phyloP scores from a whole-genome alignment of 2,888 invertebrate genomes.

The Lasioglossum villosulum region DNA sequence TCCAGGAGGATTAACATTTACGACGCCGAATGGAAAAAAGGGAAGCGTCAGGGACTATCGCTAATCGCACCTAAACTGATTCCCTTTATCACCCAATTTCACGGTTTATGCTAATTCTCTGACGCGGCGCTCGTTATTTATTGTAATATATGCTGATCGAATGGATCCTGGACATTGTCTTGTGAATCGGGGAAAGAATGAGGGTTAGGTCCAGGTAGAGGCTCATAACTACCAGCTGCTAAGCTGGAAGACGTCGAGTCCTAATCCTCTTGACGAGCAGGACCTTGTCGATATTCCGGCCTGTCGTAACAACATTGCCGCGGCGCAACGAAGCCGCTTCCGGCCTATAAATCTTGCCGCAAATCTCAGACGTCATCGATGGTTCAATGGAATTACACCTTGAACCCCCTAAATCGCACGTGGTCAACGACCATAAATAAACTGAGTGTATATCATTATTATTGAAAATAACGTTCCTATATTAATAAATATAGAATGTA shows the following conservation, averaged over 20 bases:
- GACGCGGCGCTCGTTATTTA: conserved; percentile 74
- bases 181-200: conserved; percentile 55
- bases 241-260: conserved; percentile 57
- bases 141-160: conserved; percentile 78
- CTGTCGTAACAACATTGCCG: conserved; percentile 20
- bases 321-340: conserved; percentile 47
- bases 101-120: conserved; percentile 65
- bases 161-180: conserved; percentile 66
- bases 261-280: conserved; percentile 76
- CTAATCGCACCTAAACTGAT: conserved; percentile 37
- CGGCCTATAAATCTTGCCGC: conserved; percentile 49
- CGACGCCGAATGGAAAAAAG: neutral
- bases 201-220: conserved; percentile 61
- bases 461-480: too few relatives aligned
- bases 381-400: conserved; percentile 30
- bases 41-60: neutral
- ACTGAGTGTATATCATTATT: neutral
- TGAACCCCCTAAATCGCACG: conserved; percentile 26
- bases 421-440: neutral
- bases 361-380: conserved; percentile 23
- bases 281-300: conserved; percentile 48
- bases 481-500: too few relatives aligned
- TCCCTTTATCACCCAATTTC: conserved; percentile 58
- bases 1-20: conserved; percentile 32
- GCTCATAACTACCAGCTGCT: conserved; percentile 49